These are phyloP conservation scores for Coranthus polyacanthus DNA, from an alignment of 2,797 vertebrate species.

Conservation along the genomic window DNA sequence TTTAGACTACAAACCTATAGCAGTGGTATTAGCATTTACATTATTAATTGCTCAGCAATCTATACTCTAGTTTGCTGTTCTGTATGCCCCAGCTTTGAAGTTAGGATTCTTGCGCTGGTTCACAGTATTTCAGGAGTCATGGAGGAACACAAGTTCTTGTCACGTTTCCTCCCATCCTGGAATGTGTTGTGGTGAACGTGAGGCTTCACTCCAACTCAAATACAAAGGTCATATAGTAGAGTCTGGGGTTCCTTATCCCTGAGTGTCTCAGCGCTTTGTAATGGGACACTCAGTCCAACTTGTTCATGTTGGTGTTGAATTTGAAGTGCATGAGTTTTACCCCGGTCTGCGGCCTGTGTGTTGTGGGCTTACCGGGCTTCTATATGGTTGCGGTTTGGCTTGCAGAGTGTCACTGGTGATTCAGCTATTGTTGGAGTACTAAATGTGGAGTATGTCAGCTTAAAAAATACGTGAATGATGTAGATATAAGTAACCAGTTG, in stretches of 20 bases:
- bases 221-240: conserved; percentile 48
- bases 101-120: conserved; percentile 21
- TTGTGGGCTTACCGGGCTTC: conserved; percentile 41
- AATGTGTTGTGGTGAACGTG: conserved; percentile 43
- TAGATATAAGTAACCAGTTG: conserved; percentile 29
- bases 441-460: conserved; percentile 19
- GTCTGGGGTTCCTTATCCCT: conserved; percentile 26
- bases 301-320: conserved; percentile 32
- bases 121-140: conserved; percentile 23
- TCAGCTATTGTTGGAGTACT: conserved; percentile 18
- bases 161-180: conserved; percentile 42
- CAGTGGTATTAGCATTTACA: not conserved
- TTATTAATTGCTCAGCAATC: too few relatives aligned
- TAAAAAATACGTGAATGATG: conserved; percentile 22
- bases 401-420: conserved; percentile 23
- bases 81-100: conserved; percentile 18
- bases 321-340: conserved; percentile 62
- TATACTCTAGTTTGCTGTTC: conserved; percentile 18
- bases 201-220: conserved; percentile 37
- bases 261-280: conserved; percentile 28
- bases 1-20: not conserved
- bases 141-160: conserved; percentile 27
- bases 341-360: conserved; percentile 36
- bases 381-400: conserved; percentile 24
- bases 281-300: conserved; percentile 25